phyloP scores from a whole-genome alignment of 2,113 vertebrate species.

The Ictidomys tridecemlineatus region DNA sequence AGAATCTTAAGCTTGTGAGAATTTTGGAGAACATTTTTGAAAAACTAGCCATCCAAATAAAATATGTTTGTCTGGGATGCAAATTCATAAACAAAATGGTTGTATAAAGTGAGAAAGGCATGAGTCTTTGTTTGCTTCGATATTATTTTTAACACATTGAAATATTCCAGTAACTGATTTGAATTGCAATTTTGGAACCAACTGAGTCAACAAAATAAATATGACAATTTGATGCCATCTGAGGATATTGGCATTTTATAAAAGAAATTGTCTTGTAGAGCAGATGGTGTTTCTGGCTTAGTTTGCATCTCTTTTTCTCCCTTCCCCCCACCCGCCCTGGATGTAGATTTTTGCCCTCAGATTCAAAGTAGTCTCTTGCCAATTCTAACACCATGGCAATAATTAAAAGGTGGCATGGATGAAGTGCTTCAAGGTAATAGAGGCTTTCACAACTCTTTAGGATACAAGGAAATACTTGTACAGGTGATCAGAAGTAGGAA shows the following conservation, averaged over 20 bases:
- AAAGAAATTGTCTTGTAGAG: constrained; percentile 81
- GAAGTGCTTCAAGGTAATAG: constrained; percentile 30
- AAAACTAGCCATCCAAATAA: constrained; percentile 75
- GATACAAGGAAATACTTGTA: constrained; percentile 29
- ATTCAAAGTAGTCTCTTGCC: constrained; percentile 65
- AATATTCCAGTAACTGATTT: constrained; percentile 83
- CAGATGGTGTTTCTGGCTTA: constrained; percentile 80
- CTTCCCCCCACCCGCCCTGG: not conserved
- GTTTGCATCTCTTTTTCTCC: constrained; percentile 22
- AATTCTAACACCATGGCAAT: constrained; percentile 68
- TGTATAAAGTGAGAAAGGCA: constrained; percentile 64
- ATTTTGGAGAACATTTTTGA: constrained; percentile 73
- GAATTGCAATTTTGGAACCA: constrained; percentile 78
- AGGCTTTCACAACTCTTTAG: constrained; percentile 20
- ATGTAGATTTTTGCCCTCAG: constrained; percentile 48
- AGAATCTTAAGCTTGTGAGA: constrained; percentile 60
- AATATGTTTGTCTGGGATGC: constrained; percentile 64
- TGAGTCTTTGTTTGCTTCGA: constrained; percentile 71
- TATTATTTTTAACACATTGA: constrained; percentile 77
- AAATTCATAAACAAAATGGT: constrained; percentile 74
- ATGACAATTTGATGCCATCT: constrained; percentile 80
- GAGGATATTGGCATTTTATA: constrained; percentile 79
- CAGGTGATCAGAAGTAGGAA: not conserved
- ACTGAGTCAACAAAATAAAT: constrained; percentile 84
- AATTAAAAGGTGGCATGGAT: constrained; percentile 72